Conservation (phyloP, 2,888 invertebrate genomes). For the Rosalia funebris region DNA sequence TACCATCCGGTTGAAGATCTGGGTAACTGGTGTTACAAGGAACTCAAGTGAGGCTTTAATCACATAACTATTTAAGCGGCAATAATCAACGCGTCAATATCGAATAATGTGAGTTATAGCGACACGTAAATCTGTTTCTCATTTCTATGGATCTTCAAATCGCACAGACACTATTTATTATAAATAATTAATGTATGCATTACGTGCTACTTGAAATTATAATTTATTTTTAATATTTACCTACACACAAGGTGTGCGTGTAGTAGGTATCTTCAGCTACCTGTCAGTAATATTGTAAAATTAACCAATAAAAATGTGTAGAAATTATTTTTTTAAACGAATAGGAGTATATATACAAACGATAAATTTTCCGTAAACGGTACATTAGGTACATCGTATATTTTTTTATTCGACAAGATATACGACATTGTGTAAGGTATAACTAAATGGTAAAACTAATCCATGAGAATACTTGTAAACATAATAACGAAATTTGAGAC, state of each 20-base stretch:
- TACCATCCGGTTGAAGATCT: too few relatives aligned
- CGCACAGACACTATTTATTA: too few relatives aligned
- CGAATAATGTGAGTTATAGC: too few relatives aligned
- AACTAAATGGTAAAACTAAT: constrained; percentile 5
- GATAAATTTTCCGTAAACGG: neutral
- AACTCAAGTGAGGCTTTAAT: too few relatives aligned
- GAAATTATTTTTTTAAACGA: neutral
- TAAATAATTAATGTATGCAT: too few relatives aligned
- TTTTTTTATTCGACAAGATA: neutral
- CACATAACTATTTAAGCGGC: too few relatives aligned
- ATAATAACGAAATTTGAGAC: neutral
- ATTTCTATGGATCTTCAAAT: too few relatives aligned
- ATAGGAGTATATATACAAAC: neutral
- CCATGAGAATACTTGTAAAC: constrained; percentile 5
- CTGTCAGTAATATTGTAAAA: neutral
- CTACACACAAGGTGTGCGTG: neutral
- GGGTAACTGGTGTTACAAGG: too few relatives aligned
- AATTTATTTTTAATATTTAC: neutral
- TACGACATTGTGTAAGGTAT: neutral
- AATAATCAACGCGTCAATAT: too few relatives aligned
- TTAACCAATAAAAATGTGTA: neutral
- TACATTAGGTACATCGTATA: neutral
- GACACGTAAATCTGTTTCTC: too few relatives aligned
- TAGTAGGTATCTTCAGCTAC: neutral
- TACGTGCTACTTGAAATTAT: too few relatives aligned